A percentile compares a stretch with the other conserved stretches of the same genome.
Evolutionary conservation across 2,797 vertebrate species (phyloP).

Genomic region (Typhlichthys eigenmanni): DNA sequence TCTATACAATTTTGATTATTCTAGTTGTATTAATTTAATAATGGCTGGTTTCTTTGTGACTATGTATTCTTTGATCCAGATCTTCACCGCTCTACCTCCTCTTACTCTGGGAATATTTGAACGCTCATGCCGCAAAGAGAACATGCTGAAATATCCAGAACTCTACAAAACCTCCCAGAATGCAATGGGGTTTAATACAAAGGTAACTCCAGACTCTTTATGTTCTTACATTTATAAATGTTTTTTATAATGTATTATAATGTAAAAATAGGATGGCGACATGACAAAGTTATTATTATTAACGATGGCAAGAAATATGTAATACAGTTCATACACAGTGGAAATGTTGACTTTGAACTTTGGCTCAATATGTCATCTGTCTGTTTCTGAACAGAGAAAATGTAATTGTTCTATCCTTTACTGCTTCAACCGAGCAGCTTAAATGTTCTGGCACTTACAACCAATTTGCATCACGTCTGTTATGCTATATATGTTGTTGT

Average conservation of each 20-base stretch:
- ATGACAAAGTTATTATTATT: no score
- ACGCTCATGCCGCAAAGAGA: conserved; percentile 94
- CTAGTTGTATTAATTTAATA: not conserved
- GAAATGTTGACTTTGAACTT: not conserved
- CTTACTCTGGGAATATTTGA: conserved; percentile 98
- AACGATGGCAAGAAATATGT: not conserved
- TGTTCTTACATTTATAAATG: not conserved
- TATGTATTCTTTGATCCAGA: conserved; percentile 64
- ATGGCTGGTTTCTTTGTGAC: not conserved
- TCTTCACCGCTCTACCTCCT: conserved; percentile 96
- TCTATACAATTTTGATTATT: not conserved
- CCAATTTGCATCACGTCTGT: conserved; percentile 27
- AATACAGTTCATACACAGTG: not conserved
- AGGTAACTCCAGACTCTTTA: conserved; percentile 60
- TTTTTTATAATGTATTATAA: not conserved
- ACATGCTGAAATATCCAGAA: conserved; percentile 97
- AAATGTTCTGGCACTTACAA: conserved; percentile 9
- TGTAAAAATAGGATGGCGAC: no score
- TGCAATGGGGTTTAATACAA: conserved; percentile 92
- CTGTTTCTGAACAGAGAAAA: not conserved
- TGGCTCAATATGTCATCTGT: not conserved
- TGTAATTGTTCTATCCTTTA: not conserved
- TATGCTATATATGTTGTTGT: conserved; percentile 15
- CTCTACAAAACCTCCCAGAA: conserved; percentile 98
- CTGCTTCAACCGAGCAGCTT: conserved; percentile 13